Conservation (phyloP, 2,113 vertebrate genomes). For the Dolichotis patagonum region DNA sequence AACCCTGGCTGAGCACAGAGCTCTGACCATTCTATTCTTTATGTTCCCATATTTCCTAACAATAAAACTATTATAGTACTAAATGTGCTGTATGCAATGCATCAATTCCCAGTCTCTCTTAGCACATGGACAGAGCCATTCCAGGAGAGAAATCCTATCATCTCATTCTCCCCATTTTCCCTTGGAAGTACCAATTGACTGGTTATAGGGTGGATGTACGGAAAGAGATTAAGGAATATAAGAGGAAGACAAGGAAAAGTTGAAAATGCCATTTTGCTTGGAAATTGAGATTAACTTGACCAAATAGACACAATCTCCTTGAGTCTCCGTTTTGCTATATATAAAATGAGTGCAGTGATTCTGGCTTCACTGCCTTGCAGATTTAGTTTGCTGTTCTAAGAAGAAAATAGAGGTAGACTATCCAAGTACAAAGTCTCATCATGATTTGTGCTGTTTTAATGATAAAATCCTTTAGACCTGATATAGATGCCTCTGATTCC, state of each 20-base stretch:
- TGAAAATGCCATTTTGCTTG: not conserved
- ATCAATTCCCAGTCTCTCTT: not conserved
- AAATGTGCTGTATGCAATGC: not conserved
- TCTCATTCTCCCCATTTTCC: not conserved
- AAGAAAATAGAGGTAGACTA: not conserved
- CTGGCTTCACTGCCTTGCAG: not conserved
- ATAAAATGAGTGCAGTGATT: not conserved
- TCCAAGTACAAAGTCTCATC: not conserved
- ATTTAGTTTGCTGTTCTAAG: not conserved
- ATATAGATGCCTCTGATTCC: not conserved
- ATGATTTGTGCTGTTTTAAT: not conserved
- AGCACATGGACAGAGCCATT: not conserved
- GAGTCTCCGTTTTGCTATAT: not conserved
- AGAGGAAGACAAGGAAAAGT: not conserved
- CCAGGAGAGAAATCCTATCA: not conserved
- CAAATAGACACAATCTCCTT: not conserved
- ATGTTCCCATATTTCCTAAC: not conserved
- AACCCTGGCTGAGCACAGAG: too few species aligned
- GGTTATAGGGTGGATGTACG: not conserved
- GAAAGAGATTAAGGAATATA: not conserved
- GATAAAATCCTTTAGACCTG: not conserved
- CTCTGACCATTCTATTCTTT: not conserved
- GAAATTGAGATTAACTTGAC: slow-evolving; percentile 3
- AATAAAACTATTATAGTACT: not conserved
- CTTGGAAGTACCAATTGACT: not conserved